A percentile compares a stretch with the other conserved stretches of the same genome.
phyloP scores from a whole-genome alignment of 1,140 invertebrate species.

The Pemphigus obesinymphae region DNA sequence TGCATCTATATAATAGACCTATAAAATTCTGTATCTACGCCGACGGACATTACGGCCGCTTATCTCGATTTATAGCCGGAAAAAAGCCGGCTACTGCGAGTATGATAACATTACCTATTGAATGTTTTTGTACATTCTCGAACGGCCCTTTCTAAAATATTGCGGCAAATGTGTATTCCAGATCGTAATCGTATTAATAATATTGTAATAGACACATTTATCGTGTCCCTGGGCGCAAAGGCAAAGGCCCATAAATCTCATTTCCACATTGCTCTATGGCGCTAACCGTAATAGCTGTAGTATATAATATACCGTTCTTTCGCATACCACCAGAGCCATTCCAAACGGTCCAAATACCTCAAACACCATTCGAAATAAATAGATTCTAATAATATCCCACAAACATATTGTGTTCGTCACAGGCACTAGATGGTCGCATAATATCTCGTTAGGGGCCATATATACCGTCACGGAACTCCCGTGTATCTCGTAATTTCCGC shows the following conservation, averaged over 20 bases:
- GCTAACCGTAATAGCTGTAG: not conserved
- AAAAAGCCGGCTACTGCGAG: too few species aligned
- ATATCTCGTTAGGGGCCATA: not conserved
- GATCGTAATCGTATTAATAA: not conserved
- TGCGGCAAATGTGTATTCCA: not conserved
- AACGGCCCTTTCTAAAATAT: not conserved
- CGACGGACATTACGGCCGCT: too few species aligned
- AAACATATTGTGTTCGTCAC: not conserved
- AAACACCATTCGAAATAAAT: not conserved
- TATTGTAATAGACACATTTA: not conserved
- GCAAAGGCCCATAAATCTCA: not conserved
- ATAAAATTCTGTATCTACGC: not conserved
- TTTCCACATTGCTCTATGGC: not conserved
- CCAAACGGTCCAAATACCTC: constrained; percentile 17
- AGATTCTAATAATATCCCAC: not conserved
- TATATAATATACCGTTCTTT: too few species aligned
- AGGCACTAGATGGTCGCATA: not conserved
- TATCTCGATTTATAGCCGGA: constrained; percentile 2
- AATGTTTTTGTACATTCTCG: too few species aligned
- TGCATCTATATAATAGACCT: too few species aligned
- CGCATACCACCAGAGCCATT: not conserved
- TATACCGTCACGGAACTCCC: too few species aligned
- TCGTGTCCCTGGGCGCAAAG: not conserved
- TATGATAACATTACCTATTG: too few species aligned
- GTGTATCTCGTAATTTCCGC: too few species aligned